A percentile compares a stretch with the other conserved stretches of the same genome.
Conservation (phyloP, 2,888 invertebrate species). For the Drosophila koepferae region DNA sequence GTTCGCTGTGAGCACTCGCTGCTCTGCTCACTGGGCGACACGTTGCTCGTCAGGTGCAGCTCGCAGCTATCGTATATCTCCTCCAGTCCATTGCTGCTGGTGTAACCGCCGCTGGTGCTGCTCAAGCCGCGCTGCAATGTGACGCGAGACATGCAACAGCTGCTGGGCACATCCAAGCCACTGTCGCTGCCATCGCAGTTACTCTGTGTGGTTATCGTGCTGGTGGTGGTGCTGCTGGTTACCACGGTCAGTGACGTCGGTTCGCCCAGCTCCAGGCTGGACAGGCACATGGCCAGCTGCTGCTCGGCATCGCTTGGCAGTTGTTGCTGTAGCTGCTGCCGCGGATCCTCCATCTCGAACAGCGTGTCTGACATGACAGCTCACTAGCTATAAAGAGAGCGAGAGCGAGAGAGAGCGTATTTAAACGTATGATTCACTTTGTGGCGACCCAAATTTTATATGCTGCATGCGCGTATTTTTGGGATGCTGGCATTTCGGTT, state of each 20-base stretch:
- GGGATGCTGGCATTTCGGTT: conserved; percentile 72
- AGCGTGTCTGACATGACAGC: conserved; percentile 67
- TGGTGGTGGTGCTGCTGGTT: conserved; percentile 26
- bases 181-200: conserved; percentile 91
- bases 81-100: conserved; percentile 86
- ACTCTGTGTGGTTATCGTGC: conserved; percentile 35
- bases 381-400: conserved; percentile 14
- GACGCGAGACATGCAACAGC: conserved; percentile 77
- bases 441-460: conserved; percentile 64
- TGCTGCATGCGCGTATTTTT: conserved; percentile 68
- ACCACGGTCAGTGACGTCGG: conserved; percentile 33
- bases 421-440: conserved; percentile 62
- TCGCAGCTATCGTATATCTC: conserved; percentile 81
- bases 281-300: conserved; percentile 69
- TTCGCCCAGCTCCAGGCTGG: conserved; percentile 76
- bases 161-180: conserved; percentile 89
- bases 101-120: conserved; percentile 88
- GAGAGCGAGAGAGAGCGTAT: conserved; percentile 11
- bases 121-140: conserved; percentile 87
- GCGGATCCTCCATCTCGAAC: conserved; percentile 62
- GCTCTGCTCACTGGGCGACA: conserved; percentile 88
- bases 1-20: conserved; percentile 89
- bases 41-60: conserved; percentile 46
- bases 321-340: conserved; percentile 50
- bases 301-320: conserved; percentile 49